These are phyloP conservation scores for Clostera curtula DNA, from an alignment of 2,888 invertebrate genomes.

Conservation along the genomic window DNA sequence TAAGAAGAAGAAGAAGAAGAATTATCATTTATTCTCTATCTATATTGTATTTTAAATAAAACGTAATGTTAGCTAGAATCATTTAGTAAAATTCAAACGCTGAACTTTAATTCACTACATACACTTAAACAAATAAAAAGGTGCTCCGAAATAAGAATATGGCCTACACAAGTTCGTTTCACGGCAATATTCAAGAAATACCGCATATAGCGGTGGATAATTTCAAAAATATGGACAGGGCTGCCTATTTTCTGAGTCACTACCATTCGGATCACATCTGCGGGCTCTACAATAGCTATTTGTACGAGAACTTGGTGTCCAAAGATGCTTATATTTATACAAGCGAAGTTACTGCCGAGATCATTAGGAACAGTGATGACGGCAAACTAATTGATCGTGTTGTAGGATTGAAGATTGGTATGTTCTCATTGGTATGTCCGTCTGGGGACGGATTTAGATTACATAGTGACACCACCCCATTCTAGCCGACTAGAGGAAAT, in stretches of 20 bases:
- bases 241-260: slow-evolving; percentile 78
- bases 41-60: too few species aligned
- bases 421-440: too few species aligned
- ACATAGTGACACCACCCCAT: too few species aligned
- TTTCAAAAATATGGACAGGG: slow-evolving; percentile 60
- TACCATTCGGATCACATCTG: slow-evolving; percentile 78
- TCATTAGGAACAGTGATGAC: slow-evolving; percentile 10
- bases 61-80: too few species aligned
- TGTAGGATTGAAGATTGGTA: slow-evolving; percentile 13
- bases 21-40: too few species aligned
- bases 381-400: slow-evolving; percentile 7
- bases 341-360: slow-evolving; percentile 17
- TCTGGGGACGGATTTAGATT: too few species aligned
- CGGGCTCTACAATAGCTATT: slow-evolving; percentile 46
- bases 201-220: slow-evolving; percentile 77
- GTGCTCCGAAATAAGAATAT: too few species aligned
- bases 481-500: too few species aligned
- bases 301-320: slow-evolving; percentile 19
- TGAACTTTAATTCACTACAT: too few species aligned
- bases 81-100: too few species aligned
- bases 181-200: slow-evolving; percentile 75
- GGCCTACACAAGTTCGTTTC: slow-evolving; percentile 52
- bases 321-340: slow-evolving; percentile 25
- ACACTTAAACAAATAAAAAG: too few species aligned
- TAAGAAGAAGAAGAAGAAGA: too few species aligned